phyloP scores from a whole-genome alignment of 2,797 vertebrate genomes.

The Lacerta viridis region DNA sequence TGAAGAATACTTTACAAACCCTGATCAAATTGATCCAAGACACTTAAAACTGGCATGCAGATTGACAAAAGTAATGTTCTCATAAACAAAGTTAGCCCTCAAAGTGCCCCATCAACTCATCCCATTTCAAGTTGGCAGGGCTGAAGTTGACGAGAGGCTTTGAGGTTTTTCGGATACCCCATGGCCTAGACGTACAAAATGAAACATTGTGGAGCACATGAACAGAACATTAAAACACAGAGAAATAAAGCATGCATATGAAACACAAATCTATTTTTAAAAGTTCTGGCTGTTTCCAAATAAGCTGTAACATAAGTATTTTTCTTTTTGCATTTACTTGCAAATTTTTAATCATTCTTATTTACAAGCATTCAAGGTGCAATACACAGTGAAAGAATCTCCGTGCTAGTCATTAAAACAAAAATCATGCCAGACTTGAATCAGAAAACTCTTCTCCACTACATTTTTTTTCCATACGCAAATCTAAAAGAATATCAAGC shows the following conservation, averaged over 20 bases:
- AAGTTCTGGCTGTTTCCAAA: constrained; percentile 57
- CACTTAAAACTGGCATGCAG: constrained; percentile 82
- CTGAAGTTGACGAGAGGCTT: neutral
- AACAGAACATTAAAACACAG: constrained; percentile 68
- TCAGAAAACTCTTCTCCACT: constrained; percentile 63
- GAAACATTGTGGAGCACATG: constrained; percentile 65
- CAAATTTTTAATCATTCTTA: constrained; percentile 72
- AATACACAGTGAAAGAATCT: constrained; percentile 71
- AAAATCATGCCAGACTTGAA: constrained; percentile 71
- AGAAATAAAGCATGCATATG: constrained; percentile 81
- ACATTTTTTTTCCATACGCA: constrained; percentile 61
- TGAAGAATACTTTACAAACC: constrained; percentile 74
- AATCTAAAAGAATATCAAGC: constrained; percentile 47
- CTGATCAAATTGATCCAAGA: constrained; percentile 64
- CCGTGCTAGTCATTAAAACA: constrained; percentile 63
- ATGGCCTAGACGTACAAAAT: constrained; percentile 72
- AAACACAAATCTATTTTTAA: constrained; percentile 53
- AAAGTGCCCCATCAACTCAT: neutral
- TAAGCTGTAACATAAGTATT: constrained; percentile 56
- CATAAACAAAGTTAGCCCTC: neutral
- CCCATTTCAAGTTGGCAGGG: neutral
- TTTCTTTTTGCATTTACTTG: constrained; percentile 63
- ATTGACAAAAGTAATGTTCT: constrained; percentile 48
- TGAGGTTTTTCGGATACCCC: neutral
- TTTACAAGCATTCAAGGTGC: constrained; percentile 75